These are phyloP conservation scores for Drosophila paramelanica DNA, from an alignment of 2,888 invertebrate genomes.

Conservation along the genomic window DNA sequence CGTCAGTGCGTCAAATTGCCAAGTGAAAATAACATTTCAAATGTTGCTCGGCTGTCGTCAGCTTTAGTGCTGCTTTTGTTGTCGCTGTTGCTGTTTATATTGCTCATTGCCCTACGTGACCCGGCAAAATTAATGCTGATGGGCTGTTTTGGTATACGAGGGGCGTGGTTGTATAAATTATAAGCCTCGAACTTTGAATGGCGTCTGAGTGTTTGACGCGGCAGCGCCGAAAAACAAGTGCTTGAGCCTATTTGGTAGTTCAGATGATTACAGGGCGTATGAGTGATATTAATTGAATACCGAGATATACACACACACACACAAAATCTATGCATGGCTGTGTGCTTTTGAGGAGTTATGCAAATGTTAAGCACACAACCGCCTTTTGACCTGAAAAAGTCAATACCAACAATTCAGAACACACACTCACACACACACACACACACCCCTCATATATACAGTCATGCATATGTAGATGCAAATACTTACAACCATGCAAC, in stretches of 20 bases:
- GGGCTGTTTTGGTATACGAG: constrained; percentile 9
- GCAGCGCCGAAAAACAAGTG: constrained; percentile 8
- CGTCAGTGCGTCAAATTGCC: constrained; percentile 34
- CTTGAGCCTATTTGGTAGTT: constrained; percentile 42
- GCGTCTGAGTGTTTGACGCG: not conserved
- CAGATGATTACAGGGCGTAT: constrained; percentile 61
- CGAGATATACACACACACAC: constrained; percentile 24
- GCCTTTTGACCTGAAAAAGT: constrained; percentile 72
- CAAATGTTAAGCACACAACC: constrained; percentile 70
- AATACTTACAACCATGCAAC: constrained; percentile 1
- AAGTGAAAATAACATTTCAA: constrained; percentile 67
- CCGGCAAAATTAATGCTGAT: constrained; percentile 54
- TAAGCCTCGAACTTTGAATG: constrained; percentile 67
- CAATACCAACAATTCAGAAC: constrained; percentile 61
- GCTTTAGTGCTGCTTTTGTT: constrained; percentile 24
- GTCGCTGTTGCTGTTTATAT: constrained; percentile 13
- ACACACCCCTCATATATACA: constrained; percentile 5
- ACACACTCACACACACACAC: constrained; percentile 15
- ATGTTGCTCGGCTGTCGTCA: constrained; percentile 63
- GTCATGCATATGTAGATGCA: constrained; percentile 9
- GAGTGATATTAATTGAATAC: constrained; percentile 67
- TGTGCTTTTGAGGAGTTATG: constrained; percentile 65
- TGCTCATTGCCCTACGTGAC: constrained; percentile 67
- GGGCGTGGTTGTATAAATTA: constrained; percentile 35
- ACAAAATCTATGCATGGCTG: constrained; percentile 4